phyloP scores from a whole-genome alignment of 1,140 invertebrate genomes.

The Calycopis cecrops region DNA sequence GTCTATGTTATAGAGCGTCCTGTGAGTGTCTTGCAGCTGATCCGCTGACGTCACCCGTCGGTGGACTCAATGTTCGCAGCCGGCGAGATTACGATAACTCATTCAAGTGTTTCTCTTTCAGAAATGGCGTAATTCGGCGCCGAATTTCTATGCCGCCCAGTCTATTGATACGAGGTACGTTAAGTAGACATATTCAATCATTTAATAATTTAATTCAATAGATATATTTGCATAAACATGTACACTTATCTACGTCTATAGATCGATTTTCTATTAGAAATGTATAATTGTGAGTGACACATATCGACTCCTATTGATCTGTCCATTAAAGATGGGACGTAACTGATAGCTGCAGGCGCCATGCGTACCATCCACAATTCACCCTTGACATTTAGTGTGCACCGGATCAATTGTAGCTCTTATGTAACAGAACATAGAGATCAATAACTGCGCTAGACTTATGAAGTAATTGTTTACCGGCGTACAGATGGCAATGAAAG shows the following conservation, averaged over 20 bases:
- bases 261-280: conserved; percentile 41
- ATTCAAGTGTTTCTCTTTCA: conserved; percentile 38
- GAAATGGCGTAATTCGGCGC: conserved; percentile 69
- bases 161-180: conserved; percentile 63
- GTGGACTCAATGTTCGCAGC: conserved; percentile 20
- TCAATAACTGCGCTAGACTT: too few relatives aligned
- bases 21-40: conserved; percentile 49
- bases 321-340: conserved; percentile 39
- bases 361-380: conserved; percentile 34
- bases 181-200: background rate
- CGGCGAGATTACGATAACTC: background rate
- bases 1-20: conserved; percentile 60
- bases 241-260: too few relatives aligned
- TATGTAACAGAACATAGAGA: background rate
- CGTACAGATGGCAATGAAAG: too few relatives aligned
- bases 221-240: too few relatives aligned
- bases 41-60: background rate
- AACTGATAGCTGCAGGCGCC: conserved; percentile 37
- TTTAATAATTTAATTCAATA: too few relatives aligned
- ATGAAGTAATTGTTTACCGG: too few relatives aligned
- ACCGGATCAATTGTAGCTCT: conserved; percentile 11
- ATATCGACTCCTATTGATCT: conserved; percentile 65
- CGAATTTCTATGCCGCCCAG: conserved; percentile 60
- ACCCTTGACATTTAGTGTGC: conserved; percentile 55
- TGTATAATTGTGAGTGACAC: conserved; percentile 54